Base-by-base conservation (phyloP, 2,113 vertebrate genomes). In the Hirundichthys speculiger region DNA sequence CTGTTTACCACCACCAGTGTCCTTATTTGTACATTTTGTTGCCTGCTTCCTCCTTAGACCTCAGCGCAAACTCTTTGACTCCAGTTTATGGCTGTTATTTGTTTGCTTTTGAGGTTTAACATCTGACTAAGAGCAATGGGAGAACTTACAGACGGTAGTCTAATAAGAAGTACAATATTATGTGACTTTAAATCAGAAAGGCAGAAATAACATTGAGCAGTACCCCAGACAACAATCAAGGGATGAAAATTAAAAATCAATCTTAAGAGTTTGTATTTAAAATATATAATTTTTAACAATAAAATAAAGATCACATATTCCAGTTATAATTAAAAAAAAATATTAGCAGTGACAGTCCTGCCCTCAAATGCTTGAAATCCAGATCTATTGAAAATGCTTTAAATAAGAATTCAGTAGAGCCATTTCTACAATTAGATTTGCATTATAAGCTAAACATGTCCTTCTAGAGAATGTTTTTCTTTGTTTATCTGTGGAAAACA, bases 11-110 rank as follows among this genome's bases (percentile, higher is more conserved):
- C 54, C 38, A 20, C 67, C 43, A 43, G 48, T 59, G 48, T 46
- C 46, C 52, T 50, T 66, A 49, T 60, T 64, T 75, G 70, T 42
- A 50, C 58, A 2, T 24, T 57, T 45, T 9, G 40, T 48, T 27
- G 21, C 41, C 12, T n/a, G 43, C 51, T 69, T 82, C 78, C 65
- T 69, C 25, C 20, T 22, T n/a, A 20, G 55, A n/a, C 38, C 50
- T 2, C 6, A 45, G n/a, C 48, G 10, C 30, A 63, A 55, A 47
- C 50, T 45, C 13, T 21, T 14, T 47, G 13, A 61, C 19, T 19
- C 47, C 55, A 30, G 61, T 51, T 45, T 54, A 18, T 18, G 21
- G 22, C 4, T 66, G 48, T 34, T 12, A 13, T 7, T 1, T 47
- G 25, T 56, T 51, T 12, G 7, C 41, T 75, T 72, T 69, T 57